Percentiles rank a stretch among this genome's conserved stretches.
Evolutionary conservation across 2,113 vertebrate genomes (phyloP).

Genomic region (Gymnogyps californianus): DNA sequence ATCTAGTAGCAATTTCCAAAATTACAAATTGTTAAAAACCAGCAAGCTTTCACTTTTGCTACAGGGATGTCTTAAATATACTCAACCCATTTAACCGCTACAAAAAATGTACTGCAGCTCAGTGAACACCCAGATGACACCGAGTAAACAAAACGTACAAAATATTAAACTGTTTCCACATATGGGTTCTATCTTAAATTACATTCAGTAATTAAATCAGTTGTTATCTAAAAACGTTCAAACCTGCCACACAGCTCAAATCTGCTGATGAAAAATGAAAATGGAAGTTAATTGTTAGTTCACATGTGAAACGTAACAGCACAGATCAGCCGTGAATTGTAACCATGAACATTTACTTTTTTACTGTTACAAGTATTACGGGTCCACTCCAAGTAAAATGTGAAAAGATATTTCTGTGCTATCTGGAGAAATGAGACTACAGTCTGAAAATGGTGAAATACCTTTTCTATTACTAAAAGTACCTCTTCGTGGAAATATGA

Average conservation of each 20-base stretch:
- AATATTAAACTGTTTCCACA: background rate
- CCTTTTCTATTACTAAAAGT: background rate
- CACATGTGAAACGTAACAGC: background rate
- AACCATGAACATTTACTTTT: background rate
- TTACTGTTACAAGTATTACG: background rate
- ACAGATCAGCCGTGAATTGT: background rate
- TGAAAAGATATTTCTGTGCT: background rate
- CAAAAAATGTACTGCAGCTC: background rate
- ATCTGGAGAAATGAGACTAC: background rate
- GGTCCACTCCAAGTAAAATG: background rate
- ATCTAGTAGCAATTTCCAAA: background rate
- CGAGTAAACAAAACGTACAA: background rate
- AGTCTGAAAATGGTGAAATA: background rate
- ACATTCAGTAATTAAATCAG: background rate
- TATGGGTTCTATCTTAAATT: background rate
- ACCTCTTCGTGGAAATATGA: background rate
- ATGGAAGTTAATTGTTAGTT: background rate
- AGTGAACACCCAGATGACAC: background rate
- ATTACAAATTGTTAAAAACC: background rate
- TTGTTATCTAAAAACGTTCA: background rate
- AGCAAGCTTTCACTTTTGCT: background rate
- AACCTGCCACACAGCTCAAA: background rate
- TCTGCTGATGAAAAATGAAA: background rate
- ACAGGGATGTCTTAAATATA: background rate
- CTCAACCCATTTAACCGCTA: background rate